phyloP scores from a whole-genome alignment of 1,140 invertebrate genomes.

The Coptotermes formosanus region DNA sequence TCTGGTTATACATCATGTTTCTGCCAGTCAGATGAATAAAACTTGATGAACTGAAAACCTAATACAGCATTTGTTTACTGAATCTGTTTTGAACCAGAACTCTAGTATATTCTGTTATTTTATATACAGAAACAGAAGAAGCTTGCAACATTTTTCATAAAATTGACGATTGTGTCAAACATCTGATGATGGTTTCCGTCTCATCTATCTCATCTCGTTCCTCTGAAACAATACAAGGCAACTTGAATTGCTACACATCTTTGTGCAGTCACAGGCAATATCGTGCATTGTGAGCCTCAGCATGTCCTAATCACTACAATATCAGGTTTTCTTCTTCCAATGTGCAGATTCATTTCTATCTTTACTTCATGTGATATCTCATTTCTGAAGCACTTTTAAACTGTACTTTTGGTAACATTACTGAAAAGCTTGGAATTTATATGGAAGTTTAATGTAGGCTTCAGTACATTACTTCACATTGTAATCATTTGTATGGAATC shows the following conservation, averaged over 20 bases:
- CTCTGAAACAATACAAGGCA: no score
- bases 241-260: no score
- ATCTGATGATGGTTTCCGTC: no score
- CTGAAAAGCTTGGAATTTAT: no score
- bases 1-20: neutral
- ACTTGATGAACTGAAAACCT: neutral
- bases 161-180: no score
- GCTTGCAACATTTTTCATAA: no score
- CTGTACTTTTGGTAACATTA: neutral
- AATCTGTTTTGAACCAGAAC: no score
- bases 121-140: no score
- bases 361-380: neutral
- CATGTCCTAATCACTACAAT: neutral
- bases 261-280: no score
- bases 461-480: neutral
- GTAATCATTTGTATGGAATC: neutral
- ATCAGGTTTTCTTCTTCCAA: neutral
- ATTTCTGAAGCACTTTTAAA: neutral
- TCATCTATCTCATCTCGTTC: no score
- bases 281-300: neutral
- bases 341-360: neutral
- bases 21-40: neutral
- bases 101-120: no score
- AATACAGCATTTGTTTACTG: neutral
- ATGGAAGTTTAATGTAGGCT: no score